Evolutionary conservation across 2,113 vertebrate species (phyloP).

Genomic region (Ramphastos sulfuratus): DNA sequence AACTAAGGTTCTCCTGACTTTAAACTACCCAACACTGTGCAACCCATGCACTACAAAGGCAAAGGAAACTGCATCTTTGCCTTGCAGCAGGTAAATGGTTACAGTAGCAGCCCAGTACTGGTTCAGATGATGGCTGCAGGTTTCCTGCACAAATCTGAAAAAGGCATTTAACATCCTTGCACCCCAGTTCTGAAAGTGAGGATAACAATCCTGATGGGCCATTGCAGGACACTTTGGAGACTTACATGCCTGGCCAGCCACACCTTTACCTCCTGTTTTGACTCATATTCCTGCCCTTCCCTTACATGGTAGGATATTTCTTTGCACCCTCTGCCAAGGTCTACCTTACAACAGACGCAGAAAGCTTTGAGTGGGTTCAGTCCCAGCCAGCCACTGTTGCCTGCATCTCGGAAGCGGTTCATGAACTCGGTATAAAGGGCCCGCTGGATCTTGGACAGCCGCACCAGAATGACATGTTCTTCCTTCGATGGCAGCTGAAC

Average conservation of each 20-base stretch:
- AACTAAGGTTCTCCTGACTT: neutral
- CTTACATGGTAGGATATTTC: neutral
- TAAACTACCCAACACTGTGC: neutral
- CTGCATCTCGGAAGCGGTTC: constrained; percentile 95
- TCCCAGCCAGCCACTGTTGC: constrained; percentile 96
- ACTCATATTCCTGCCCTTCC: neutral
- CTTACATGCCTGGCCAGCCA: neutral
- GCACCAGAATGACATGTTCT: constrained; percentile 94
- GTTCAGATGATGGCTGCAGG: neutral
- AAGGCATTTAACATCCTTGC: neutral
- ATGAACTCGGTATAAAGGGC: constrained; percentile 96
- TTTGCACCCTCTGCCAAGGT: neutral
- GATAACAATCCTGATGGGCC: neutral
- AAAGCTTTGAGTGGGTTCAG: constrained; percentile 98
- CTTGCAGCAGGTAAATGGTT: neutral
- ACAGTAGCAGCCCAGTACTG: neutral
- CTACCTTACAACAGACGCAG: constrained; percentile 98
- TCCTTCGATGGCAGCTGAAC: constrained; percentile 93
- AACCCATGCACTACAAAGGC: neutral
- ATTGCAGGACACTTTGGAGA: neutral
- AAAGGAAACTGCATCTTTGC: neutral
- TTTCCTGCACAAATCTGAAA: neutral
- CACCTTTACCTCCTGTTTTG: neutral
- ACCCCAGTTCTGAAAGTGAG: neutral
- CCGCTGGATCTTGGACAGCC: constrained; percentile 92